Evolutionary conservation across 1,140 invertebrate genomes (phyloP), one percentile per base, ranked within the genome.

Genomic region (Nebria ingens): DNA sequence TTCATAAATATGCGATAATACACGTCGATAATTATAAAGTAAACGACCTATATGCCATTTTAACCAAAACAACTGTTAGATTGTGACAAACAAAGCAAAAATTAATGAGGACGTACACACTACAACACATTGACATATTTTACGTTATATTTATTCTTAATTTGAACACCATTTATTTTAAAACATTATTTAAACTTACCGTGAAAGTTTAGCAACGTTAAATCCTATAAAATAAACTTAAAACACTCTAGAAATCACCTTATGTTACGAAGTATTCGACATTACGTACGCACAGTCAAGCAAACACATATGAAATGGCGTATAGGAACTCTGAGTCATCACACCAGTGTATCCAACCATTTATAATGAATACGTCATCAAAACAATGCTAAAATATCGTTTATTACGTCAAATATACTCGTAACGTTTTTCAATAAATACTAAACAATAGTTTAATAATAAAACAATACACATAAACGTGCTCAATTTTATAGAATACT

Each of bases 271-370:
- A 45, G 17, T 17, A 17, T 45, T 45, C 9, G 17, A 45, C 40
- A 45, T 45, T 45, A 45, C 40, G 40, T 45, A 45, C 15, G 40
- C 17, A 9, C 40, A 17, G 40, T 12, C 40, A 45, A 45, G 40
- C 40, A 45, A 45, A 45, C 40, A 45, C 40, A 45, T 45, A 45
- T 45, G 40, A 45, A 45, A 45, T 45, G 40, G 40, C 40, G 40
- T 11, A 45, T 45, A 45, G 40, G 40, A 45, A 45, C 40, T n/a
- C n/a, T 45, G 40, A 45, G 40, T 45, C 40, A 45, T 45, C n/a
- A n/a, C n/a, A n/a, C n/a, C n/a, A n/a, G n/a, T n/a, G n/a, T n/a
- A n/a, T n/a, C n/a, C n/a, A n/a, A n/a, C n/a, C n/a, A n/a, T n/a
- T n/a, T n/a, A n/a, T n/a, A n/a, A n/a, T n/a, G n/a, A n/a, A n/a